A percentile compares a stretch with the other conserved stretches of the same genome.
Evolutionary conservation across 2,888 invertebrate species (phyloP).

Genomic region (Pristionchus maxplancki): DNA sequence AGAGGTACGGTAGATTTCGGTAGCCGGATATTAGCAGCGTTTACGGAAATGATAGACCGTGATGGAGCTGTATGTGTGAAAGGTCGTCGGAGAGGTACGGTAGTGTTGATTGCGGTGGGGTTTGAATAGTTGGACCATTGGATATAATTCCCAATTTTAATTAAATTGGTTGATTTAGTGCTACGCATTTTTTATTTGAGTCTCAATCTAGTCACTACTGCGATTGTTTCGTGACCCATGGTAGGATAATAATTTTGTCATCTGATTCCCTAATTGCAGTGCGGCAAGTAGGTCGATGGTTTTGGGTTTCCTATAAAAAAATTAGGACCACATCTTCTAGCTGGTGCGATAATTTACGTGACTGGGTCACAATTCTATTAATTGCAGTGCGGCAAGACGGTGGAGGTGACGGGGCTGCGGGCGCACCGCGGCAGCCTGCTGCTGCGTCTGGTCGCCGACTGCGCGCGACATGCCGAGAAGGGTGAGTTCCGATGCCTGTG

Average conservation of each 20-base stretch:
- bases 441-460: conserved; percentile 36
- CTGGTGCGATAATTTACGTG: too few species aligned
- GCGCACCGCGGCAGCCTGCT: conserved; percentile 27
- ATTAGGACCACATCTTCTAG: too few species aligned
- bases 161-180: neutral
- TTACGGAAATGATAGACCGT: neutral
- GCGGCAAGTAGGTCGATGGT: too few species aligned
- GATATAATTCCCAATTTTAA: neutral
- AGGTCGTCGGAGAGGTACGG: neutral
- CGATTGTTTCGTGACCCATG: too few species aligned
- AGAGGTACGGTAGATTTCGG: too few species aligned
- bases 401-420: neutral
- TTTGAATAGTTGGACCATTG: neutral
- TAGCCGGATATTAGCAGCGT: too few species aligned
- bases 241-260: neutral
- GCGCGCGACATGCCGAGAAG: conserved; percentile 43
- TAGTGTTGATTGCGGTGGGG: neutral
- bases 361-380: neutral
- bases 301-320: too few species aligned
- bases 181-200: neutral
- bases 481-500: neutral
- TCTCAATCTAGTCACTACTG: too few species aligned
- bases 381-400: conserved; percentile 14
- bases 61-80: neutral
- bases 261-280: too few species aligned